Base-by-base conservation (phyloP, 2,888 invertebrate species). In the Atrina japonica region DNA sequence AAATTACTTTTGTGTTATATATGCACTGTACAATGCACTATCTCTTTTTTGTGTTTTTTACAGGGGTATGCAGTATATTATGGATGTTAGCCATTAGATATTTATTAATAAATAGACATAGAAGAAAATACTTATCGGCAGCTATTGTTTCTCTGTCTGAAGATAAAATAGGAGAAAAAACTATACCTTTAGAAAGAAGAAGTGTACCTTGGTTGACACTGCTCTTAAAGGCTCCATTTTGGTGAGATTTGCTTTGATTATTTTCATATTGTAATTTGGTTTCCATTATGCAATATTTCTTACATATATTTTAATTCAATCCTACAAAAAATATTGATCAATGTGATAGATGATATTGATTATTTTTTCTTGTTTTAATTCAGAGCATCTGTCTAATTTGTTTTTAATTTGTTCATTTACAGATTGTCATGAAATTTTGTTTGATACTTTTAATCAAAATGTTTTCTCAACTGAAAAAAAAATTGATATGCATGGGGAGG, bases 131-230 rank as follows among this genome's bases (percentile, higher is more conserved):
- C 63, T 59, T 83, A 43, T 77, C 80, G 9, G 50, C 83, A 16
- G 65, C 76, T 16, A 69, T 78, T 16, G 60, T 80, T 23, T 70
- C 77, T 43, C 23, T 49, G 47, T 80, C 81, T 35, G 79, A 78
- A 29, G 68, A 69, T 21, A 56, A 70, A 7, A 74, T 70, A 0
- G 63, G 70, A 14, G 75, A 58, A 14, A 69, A 76, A 52, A 60
- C 59, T 7, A 65, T 59, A 16, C 64, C 73, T 5, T 70, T 72
- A 61, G 77, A 78, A 18, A 60, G 70, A 25, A 70, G 75, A 81
- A 89, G 91, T 23, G 92, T 94, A 53, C 94, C 94, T 18, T 94
- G 94, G 93, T 84, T 92, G 27, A 91, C 91, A 58, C 91, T 94
- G 63, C 92, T 94, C 74, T 89, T 91, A 27, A 92, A 92, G 70